Evolutionary conservation across 2,797 vertebrate species (phyloP), one percentile per base, ranked within the genome.

Genomic region (Sebastes oblongus): DNA sequence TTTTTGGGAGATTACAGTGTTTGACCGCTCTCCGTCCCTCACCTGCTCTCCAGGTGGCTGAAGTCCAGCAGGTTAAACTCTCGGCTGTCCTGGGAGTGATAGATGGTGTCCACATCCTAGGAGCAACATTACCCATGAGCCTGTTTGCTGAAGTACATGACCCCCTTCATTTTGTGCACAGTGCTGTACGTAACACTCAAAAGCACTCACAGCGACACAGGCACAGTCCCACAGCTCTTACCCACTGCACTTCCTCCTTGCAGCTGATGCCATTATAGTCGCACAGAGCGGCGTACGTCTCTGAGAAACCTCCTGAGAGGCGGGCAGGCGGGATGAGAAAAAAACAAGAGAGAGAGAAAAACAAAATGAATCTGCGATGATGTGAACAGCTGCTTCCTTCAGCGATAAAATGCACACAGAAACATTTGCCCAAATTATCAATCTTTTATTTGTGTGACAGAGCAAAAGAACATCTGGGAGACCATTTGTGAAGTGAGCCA

Each of bases 161-260:
- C 70, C 71, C 39, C 50, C 71, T 52, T 52, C 77, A 66, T 84
- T 81, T 72, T 55, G 84, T 72, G 78, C 78, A 77, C 83, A 71
- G 82, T 61, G 60, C 76, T 75, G 61, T 62, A 75, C 59, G 56
- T 78, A 90, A 90, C 86, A 84, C 84, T 87, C 87, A 75, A 84
- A 85, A 82, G 81, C 89, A 84, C 89, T 87, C 84, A 80, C 74
- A 88, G 80, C 54, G 66, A 87, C 84, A 89, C 82, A 87, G 78
- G 61, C 89, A 80, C 82, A 82, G 72, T 75, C 88, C 78, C 92
- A 83, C 78, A 81, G 88, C 88, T 87, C 94, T 94, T 93, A 97
- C 97, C 97, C 97, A 98, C 83, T 98, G 97, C 86, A 98, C 97
- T 94, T 98, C 97, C 93, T 98, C 97, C 64, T 97, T 97, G 93